Conservation (phyloP, 2,888 invertebrate species). For the Cyrtodaria siliqua region DNA sequence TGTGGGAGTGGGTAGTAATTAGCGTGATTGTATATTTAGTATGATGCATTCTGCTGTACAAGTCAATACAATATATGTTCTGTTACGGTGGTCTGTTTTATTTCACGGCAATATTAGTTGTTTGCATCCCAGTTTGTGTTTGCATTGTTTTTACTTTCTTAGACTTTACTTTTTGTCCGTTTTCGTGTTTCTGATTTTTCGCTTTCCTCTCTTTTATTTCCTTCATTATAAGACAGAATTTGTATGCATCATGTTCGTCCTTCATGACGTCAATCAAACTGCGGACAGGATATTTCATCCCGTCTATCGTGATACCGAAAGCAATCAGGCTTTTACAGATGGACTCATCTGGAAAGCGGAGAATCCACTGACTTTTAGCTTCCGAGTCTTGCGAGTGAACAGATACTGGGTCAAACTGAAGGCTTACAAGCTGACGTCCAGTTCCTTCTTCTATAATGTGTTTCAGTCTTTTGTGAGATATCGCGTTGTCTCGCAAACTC, state of each 20-base stretch:
- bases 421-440: slow-evolving; percentile 39
- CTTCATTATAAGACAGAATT: slow-evolving; percentile 55
- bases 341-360: slow-evolving; percentile 55
- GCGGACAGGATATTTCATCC: slow-evolving; percentile 54
- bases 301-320: slow-evolving; percentile 62
- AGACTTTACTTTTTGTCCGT: too few relatives aligned
- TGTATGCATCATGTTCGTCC: slow-evolving; percentile 71
- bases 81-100: too few relatives aligned
- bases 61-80: too few relatives aligned
- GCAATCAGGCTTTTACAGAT: slow-evolving; percentile 46
- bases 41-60: too few relatives aligned
- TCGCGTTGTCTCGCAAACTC: slow-evolving; percentile 55
- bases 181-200: neutral
- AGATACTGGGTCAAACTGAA: slow-evolving; percentile 69
- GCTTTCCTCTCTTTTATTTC: slow-evolving; percentile 17
- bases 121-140: too few relatives aligned
- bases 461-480: slow-evolving; percentile 62
- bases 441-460: slow-evolving; percentile 57
- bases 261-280: slow-evolving; percentile 66
- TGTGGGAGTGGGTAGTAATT: too few relatives aligned
- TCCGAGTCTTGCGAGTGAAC: slow-evolving; percentile 61
- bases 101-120: too few relatives aligned
- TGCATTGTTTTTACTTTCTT: too few relatives aligned
- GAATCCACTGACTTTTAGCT: slow-evolving; percentile 67
- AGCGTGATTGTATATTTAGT: too few relatives aligned